Percentiles rank a stretch among this genome's conserved stretches.
Evolutionary conservation across 1,140 invertebrate species (phyloP).

Genomic region (Bombus waltoni): DNA sequence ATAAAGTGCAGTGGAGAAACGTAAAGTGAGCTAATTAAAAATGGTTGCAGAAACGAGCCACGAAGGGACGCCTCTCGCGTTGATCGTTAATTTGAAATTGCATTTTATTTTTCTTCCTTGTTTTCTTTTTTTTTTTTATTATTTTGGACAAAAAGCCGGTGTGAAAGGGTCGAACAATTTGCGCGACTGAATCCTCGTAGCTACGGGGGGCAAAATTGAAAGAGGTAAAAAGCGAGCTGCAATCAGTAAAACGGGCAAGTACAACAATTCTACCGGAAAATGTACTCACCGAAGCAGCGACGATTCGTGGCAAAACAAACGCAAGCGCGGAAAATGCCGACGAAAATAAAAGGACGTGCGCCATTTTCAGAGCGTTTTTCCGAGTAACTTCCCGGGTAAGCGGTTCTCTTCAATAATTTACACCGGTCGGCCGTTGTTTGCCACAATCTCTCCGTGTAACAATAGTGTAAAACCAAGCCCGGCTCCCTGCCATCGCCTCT

Average conservation of each 20-base stretch:
- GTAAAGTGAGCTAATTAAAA: not conserved
- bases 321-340: constrained; percentile 5
- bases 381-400: constrained; percentile 36
- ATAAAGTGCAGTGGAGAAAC: not conserved
- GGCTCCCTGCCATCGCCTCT: not conserved
- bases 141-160: not conserved
- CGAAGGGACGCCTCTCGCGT: not conserved
- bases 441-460: constrained; percentile 31
- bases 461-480: constrained; percentile 29
- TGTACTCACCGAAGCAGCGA: not conserved
- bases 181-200: not conserved
- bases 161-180: constrained; percentile 4
- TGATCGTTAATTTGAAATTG: not conserved
- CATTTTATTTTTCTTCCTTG: not conserved
- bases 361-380: constrained; percentile 32
- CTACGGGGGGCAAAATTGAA: not conserved
- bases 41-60: no score
- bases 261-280: constrained; percentile 26
- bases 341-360: constrained; percentile 23
- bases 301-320: constrained; percentile 26
- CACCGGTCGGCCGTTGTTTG: constrained; percentile 30
- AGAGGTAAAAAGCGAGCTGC: constrained; percentile 12
- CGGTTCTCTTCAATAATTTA: constrained; percentile 38
- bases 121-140: not conserved
- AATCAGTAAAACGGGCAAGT: constrained; percentile 30